phyloP scores from a whole-genome alignment of 2,888 invertebrate genomes.

The Lochmaea crataegi region DNA sequence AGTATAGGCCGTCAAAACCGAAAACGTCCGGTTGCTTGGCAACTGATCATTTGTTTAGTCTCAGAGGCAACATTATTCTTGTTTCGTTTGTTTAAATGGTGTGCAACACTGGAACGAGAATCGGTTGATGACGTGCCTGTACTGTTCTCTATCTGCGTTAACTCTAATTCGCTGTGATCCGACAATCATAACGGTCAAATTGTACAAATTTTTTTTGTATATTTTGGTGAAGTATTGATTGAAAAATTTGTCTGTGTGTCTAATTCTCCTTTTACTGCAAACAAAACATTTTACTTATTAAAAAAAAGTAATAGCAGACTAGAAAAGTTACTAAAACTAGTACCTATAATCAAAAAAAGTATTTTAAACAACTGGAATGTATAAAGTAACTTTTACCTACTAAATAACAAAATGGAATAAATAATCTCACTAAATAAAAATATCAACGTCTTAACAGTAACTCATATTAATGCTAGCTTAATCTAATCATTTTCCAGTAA shows the following conservation, averaged over 20 bases:
- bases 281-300: not conserved
- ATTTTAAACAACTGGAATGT: constrained; percentile 17
- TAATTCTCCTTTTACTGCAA: constrained; percentile 15
- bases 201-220: not conserved
- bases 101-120: too few species aligned
- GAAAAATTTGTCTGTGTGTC: constrained; percentile 18
- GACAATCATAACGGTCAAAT: too few species aligned
- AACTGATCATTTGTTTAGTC: too few species aligned
- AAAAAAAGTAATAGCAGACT: not conserved
- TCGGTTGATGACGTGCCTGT: too few species aligned
- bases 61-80: too few species aligned
- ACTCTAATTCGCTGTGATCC: too few species aligned
- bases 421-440: constrained; percentile 29
- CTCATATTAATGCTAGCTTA: constrained; percentile 22
- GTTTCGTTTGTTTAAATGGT: too few species aligned
- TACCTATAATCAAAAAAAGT: constrained; percentile 2
- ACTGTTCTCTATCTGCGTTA: too few species aligned
- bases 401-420: constrained; percentile 33
- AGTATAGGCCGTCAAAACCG: too few species aligned
- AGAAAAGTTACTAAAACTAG: not conserved
- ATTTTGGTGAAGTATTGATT: constrained; percentile 16
- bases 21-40: too few species aligned
- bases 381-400: constrained; percentile 22
- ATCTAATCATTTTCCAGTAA: constrained; percentile 24
- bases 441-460: constrained; percentile 21